Evolutionary conservation across 30 jellyfish, hydroid and myxozoan species (phyloP).

Genomic region (Sanderia malayensis): DNA sequence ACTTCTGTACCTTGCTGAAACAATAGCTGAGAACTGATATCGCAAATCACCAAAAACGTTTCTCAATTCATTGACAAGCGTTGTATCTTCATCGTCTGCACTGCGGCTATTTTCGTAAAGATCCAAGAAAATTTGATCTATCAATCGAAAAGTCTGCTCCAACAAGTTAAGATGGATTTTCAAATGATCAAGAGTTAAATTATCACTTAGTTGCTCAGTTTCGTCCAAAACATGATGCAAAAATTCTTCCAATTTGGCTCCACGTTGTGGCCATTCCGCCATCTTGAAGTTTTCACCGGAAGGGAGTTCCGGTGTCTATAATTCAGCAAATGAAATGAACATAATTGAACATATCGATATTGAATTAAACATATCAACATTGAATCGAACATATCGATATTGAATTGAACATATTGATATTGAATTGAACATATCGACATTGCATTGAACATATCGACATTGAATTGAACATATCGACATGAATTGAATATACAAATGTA

Average conservation of each 20-base stretch:
- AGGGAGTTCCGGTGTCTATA: no score
- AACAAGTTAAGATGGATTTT: slow-evolving; percentile 9
- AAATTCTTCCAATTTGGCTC: slow-evolving; percentile 3
- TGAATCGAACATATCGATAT: no score
- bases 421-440: not conserved
- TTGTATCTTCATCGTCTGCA: slow-evolving; percentile 7
- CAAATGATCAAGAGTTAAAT: slow-evolving; percentile 8
- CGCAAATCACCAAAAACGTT: slow-evolving; percentile 15
- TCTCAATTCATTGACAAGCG: slow-evolving; percentile 12
- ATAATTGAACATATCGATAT: no score
- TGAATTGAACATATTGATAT: not conserved
- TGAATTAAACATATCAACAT: no score
- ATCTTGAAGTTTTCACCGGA: slow-evolving; percentile 10
- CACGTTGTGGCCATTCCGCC: slow-evolving; percentile 6
- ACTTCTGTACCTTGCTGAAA: slow-evolving; percentile 9
- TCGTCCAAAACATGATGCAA: slow-evolving; percentile 1
- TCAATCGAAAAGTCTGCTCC: slow-evolving; percentile 15
- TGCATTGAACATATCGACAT: not conserved
- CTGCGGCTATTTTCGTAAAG: slow-evolving; percentile 5
- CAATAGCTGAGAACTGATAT: slow-evolving; percentile 15
- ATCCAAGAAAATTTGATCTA: slow-evolving; percentile 3
- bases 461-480: not conserved
- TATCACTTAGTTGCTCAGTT: slow-evolving; percentile 11
- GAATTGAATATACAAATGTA: not conserved
- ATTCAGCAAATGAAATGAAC: no score